Base-by-base conservation (phyloP, 2,113 vertebrate species). In the Gopherus evgoodei region DNA sequence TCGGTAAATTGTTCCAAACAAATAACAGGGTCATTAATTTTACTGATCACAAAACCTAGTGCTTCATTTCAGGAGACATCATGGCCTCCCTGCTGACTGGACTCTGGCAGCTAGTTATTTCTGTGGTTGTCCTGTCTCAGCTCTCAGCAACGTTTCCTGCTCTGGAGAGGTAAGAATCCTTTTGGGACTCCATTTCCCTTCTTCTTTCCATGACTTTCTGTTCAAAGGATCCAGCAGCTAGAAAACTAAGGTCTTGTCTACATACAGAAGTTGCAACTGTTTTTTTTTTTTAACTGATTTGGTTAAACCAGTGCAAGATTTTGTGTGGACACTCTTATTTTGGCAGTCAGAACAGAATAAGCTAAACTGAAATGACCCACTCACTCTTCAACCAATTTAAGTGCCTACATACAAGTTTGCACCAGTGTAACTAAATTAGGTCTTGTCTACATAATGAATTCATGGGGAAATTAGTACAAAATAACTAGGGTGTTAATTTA, bases 61-160 rank as follows among this genome's bases (percentile, higher is more conserved):
- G 8, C 65, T 97, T 94, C 65, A 1, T 89, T 93, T 78, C 88
- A 97, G 96, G 52, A 86, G 56, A 62, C 65, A 89, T 44, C 52
- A 98, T 97, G 97, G 87, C 82, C 94, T 91, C 49, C 42, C 17
- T 89, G 25, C n/a, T 50, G 92, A 62, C 81, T n/a, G 4, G 57
- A 65, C 75, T 97, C 52, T 93, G 97, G 93, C 87, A 88, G n/a
- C 11, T 97, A 3, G 13, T 97, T 38, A 49, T 97, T 69, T 92
- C 94, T 29, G 19, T 98, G 86, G 89, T 96, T 49, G 84, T 97
- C 53, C 82, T 98, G 2, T 92, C 88, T 11, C 95, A 97, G 50
- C 94, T 97, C 54, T 95, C 97, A 35, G 82, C 93, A 50, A 88
- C 97, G 19, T 44, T 97, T 78, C 94, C 97, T n/a, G 35, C 95